phyloP scores from a whole-genome alignment of 2,113 vertebrate genomes.

The Neomonachus schauinslandi region DNA sequence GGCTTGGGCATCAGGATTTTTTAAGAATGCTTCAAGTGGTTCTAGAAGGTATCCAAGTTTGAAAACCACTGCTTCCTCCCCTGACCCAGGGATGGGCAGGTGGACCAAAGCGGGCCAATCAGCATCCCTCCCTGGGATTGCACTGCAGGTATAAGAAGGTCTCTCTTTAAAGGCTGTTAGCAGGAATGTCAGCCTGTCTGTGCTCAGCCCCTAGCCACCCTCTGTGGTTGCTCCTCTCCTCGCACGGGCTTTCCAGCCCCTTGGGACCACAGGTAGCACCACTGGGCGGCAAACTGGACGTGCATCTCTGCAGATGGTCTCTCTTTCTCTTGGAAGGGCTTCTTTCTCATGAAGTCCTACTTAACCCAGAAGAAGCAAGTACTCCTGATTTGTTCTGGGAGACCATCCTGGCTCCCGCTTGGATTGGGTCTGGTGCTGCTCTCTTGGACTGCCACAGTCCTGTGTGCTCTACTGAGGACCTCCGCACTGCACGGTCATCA shows the following conservation, averaged over 20 bases:
- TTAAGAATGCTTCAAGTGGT: background rate
- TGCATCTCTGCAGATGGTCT: background rate
- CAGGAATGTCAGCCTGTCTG: background rate
- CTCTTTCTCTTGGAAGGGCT: background rate
- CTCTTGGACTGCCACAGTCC: background rate
- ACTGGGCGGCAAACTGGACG: background rate
- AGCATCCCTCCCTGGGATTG: background rate
- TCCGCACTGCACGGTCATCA: fast-evolving
- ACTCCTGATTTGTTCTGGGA: background rate
- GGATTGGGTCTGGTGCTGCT: background rate
- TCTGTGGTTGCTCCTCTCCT: background rate
- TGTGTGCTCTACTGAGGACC: background rate
- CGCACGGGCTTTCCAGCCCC: fast-evolving
- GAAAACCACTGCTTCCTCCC: background rate
- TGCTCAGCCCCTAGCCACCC: fast-evolving
- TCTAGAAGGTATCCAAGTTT: background rate
- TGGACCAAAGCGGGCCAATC: background rate
- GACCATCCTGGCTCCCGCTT: background rate
- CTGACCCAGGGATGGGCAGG: background rate
- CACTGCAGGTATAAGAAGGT: background rate
- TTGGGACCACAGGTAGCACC: background rate
- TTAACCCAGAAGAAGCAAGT: background rate
- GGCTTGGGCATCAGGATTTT: background rate
- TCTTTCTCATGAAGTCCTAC: background rate
- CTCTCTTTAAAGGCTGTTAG: background rate